Evolutionary conservation across 2,113 vertebrate species (phyloP).

Genomic region (Brachionichthys hirsutus): DNA sequence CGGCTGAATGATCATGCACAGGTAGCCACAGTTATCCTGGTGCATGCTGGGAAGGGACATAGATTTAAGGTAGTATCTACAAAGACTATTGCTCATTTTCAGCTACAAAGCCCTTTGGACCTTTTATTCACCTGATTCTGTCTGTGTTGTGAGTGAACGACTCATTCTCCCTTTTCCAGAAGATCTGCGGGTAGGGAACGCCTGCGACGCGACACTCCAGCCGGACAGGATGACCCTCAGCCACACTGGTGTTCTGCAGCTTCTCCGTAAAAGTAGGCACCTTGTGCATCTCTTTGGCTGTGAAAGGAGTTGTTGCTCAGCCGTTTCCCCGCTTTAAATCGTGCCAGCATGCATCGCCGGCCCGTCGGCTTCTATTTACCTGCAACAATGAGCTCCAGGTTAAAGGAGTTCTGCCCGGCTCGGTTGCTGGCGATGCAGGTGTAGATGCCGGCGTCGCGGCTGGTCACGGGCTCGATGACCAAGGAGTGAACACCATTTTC

Average conservation of each 20-base stretch:
- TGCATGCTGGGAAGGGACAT: conserved; percentile 86
- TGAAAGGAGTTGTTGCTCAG: background rate
- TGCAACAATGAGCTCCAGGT: conserved; percentile 94
- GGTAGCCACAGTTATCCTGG: conserved; percentile 94
- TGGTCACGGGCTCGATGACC: conserved; percentile 91
- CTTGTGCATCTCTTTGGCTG: conserved; percentile 97
- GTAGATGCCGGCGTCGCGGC: conserved; percentile 92
- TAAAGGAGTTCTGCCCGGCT: conserved; percentile 95
- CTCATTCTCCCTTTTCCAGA: conserved; percentile 98
- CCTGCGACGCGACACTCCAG: conserved; percentile 90
- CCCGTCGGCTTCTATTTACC: conserved; percentile 71
- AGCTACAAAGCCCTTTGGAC: background rate
- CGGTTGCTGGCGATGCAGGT: conserved; percentile 93
- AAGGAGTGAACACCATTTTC: conserved; percentile 96
- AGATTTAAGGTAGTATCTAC: too few relatives aligned
- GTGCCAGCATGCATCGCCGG: rapidly evolving
- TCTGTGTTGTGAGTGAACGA: conserved; percentile 98
- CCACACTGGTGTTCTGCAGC: conserved; percentile 95
- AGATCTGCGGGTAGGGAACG: conserved; percentile 91
- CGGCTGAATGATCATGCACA: conserved; percentile 97
- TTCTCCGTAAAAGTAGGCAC: conserved; percentile 91
- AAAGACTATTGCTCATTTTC: too few relatives aligned
- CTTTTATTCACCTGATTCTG: conserved; percentile 83
- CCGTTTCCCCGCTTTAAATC: background rate
- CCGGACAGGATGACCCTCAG: conserved; percentile 92